A percentile compares a stretch with the other conserved stretches of the same genome.
phyloP scores from a whole-genome alignment of 2,797 vertebrate genomes.

The Dromococcyx pavoninus region DNA sequence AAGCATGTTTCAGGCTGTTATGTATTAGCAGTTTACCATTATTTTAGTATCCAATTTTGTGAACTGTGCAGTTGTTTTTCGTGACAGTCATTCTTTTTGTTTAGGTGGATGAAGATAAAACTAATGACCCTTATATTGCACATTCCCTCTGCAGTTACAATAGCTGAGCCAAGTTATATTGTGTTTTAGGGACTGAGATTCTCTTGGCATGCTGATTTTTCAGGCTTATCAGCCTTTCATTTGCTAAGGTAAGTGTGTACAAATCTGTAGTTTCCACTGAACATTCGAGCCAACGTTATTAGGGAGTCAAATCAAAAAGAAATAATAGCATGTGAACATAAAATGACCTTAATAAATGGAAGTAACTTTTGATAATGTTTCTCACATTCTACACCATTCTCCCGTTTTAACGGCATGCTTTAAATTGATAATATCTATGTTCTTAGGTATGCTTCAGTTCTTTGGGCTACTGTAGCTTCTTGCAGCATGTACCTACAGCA shows the following conservation, averaged over 20 bases:
- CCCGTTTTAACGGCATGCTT: not conserved
- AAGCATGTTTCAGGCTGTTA: not conserved
- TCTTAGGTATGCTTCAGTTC: not conserved
- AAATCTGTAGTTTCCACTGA: not conserved
- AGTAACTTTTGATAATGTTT: not conserved
- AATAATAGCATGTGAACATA: not conserved
- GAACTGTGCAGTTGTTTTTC: not conserved
- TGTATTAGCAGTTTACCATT: not conserved
- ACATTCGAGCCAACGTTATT: not conserved
- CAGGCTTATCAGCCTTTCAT: not conserved
- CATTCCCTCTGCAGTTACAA: not conserved
- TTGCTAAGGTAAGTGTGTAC: not conserved
- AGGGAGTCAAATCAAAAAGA: not conserved
- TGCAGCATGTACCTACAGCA: not conserved
- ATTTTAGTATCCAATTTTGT: not conserved
- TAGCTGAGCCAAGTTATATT: not conserved
- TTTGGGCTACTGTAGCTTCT: not conserved
- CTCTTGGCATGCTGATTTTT: conserved; percentile 18
- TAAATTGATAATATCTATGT: not conserved
- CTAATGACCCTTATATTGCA: not conserved
- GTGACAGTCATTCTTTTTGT: not conserved
- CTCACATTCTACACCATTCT: not conserved
- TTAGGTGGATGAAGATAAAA: not conserved
- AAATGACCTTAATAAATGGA: not conserved
- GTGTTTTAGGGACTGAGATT: conserved; percentile 18